Conservation (phyloP, 1,140 invertebrate species). For the Pogonus chalceus region DNA sequence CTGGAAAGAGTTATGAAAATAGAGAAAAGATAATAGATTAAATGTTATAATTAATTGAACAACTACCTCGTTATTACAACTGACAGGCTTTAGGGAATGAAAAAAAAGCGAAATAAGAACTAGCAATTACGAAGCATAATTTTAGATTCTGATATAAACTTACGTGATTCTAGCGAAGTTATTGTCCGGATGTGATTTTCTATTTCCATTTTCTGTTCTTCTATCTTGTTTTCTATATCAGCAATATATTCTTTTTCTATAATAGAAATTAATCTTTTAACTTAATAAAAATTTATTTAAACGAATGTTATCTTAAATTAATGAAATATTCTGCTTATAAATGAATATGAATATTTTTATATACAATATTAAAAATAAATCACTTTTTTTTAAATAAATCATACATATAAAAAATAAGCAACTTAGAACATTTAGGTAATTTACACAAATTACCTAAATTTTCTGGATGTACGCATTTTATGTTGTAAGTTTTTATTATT, state of each 20-base stretch:
- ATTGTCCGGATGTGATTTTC: constrained; percentile 2
- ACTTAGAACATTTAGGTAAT: no score
- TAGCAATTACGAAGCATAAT: neutral
- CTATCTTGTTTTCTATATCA: constrained; percentile 48
- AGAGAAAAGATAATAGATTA: neutral
- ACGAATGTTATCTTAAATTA: no score
- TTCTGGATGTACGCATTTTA: no score
- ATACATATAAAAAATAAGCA: no score
- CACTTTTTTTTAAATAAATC: no score
- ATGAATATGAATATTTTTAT: no score
- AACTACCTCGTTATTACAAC: neutral
- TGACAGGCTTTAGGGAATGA: neutral
- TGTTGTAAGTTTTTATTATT: no score
- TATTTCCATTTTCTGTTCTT: constrained; percentile 16
- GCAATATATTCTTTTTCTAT: constrained; percentile 44
- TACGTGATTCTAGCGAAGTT: neutral
- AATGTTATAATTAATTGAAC: neutral
- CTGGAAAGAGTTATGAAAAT: neutral
- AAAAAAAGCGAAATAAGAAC: constrained; percentile 2
- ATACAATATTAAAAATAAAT: no score
- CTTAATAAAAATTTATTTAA: no score
- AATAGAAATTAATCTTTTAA: no score
- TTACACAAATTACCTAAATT: no score
- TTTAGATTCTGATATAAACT: neutral
- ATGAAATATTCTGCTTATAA: no score